Evolutionary conservation across 2,113 vertebrate genomes (phyloP), one percentile per base, ranked within the genome.

Genomic region (Elephantulus edwardii): DNA sequence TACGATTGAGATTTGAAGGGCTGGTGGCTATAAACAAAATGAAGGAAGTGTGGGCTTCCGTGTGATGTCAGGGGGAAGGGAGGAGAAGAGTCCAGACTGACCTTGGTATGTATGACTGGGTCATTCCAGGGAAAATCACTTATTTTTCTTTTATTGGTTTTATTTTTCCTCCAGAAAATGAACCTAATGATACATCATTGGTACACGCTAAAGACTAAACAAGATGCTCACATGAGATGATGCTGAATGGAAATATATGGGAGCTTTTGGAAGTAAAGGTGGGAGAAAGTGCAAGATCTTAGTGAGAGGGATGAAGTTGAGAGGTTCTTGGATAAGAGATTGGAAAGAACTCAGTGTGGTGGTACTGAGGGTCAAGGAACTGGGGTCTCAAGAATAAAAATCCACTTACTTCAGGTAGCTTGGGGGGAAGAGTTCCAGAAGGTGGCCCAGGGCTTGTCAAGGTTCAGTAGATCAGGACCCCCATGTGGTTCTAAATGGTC

Each of bases 81-180:
- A 12, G 46, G 44, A 33, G 71, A 70, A 24, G 19, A 22, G 12
- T 79, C 89, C 85, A 38, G 42, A 74, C 38, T 60, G 38, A 33
- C 46, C 40, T 66, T 50, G 33, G 33, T n/a, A 74, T 44, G 11
- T 91, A 8, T 40, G 79, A 24, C 70, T 46, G 70, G 70, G 22
- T 38, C 70, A n/a, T 72, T 72, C 70, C 30, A 44, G 70, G 70
- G 12, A 20, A 82, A 84, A 72, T 75, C 64, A 74, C 16, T 58
- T 40, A 56, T 66, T 71, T 42, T 58, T 85, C 85, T 44, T 85
- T 6, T 33, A 35, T 40, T 75, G 83, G 7, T 14, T 50, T 8
- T 44, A 68, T 33, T 85, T 52, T 86, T 89, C 22, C 20, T 77
- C 87, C 91, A 54, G 88, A 85, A 93, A 89, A 79, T 79, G 68